phyloP scores from a whole-genome alignment of 2,797 vertebrate genomes.

The Melanotaenia trifasciata region DNA sequence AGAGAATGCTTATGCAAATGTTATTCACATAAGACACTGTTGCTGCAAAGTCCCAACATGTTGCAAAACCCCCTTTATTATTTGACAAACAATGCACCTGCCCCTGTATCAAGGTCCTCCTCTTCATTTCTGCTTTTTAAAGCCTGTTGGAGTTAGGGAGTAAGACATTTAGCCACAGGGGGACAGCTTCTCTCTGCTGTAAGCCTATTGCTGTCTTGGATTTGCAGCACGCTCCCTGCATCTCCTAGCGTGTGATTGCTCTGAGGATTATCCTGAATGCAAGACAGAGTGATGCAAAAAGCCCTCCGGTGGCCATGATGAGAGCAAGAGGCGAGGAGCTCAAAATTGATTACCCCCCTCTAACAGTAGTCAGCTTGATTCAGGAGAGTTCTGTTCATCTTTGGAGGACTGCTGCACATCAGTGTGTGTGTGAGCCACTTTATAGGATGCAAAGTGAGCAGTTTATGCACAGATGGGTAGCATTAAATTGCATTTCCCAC shows the following conservation, averaged over 20 bases:
- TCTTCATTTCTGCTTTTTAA: conserved; percentile 50
- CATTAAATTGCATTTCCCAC: conserved; percentile 55
- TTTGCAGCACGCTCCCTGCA: conserved; percentile 68
- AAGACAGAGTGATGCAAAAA: conserved; percentile 76
- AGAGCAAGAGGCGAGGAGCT: conserved; percentile 68
- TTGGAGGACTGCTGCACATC: conserved; percentile 29
- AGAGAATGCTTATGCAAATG: conserved; percentile 9
- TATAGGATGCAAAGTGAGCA: conserved; percentile 45
- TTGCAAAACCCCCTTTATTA: conserved; percentile 47
- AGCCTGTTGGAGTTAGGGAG: conserved; percentile 63
- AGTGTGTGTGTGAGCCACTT: conserved; percentile 40
- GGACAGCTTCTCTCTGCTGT: conserved; percentile 69
- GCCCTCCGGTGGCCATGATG: conserved; percentile 74
- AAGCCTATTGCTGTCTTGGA: conserved; percentile 78
- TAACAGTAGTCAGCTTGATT: conserved; percentile 60
- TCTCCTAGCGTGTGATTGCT: conserved; percentile 80
- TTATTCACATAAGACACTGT: conserved; percentile 37
- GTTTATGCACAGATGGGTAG: conserved; percentile 61
- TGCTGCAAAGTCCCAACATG: conserved; percentile 47
- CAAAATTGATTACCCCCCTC: conserved; percentile 74
- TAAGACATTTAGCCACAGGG: conserved; percentile 78
- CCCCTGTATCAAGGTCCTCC: conserved; percentile 55
- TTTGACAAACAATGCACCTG: conserved; percentile 58
- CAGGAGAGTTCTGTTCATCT: conserved; percentile 69
- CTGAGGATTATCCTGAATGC: conserved; percentile 77